Evolutionary conservation across 2,888 invertebrate species (phyloP), one percentile per base, ranked within the genome.

Genomic region (Cataglyphis rosenhaueri): DNA sequence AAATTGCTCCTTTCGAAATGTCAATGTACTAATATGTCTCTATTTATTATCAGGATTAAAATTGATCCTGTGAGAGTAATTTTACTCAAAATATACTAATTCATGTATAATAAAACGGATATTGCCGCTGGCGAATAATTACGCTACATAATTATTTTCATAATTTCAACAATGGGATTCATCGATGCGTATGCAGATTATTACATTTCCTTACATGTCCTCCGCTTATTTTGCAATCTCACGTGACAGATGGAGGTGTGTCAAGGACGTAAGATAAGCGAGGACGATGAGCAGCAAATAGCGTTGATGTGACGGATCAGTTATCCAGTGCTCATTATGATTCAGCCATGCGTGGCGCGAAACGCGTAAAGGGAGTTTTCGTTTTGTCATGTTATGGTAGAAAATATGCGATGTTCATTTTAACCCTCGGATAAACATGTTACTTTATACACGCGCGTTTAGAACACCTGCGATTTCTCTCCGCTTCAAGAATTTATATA

Each of bases 181-280:
- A 12, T 55, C 38, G 55, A 48, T 62, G 32, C 18, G 15, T 64
- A 15, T 18, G 15, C 18, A 32, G 9, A 35, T 61, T 70, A 25
- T 71, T 41, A 59, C 35, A 44, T 48, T 71, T 79, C 18, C 71
- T 48, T 55, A 18, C 25, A 35, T 44, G 10, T 9, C 41, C 41
- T 62, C 12, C 10, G 21, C 29, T 25, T 25, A 25, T 48, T 44
- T 59, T 35, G 25, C 44, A 35, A 59, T 79, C n/a, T 52, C 71
- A 61, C 52, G 25, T 44, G 44, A 59, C 59, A 70, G 59, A 44
- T 59, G 44, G 18, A 70, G 78, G 41, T 78, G 70, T 78, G 78
- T 78, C 78, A 78, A 78, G 70, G 78, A 70, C 78, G 21, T 70
- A 32, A 70, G 78, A 78, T 44, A 70, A 70, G 70, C 32, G 57